These are phyloP conservation scores for Myotis davidii DNA, from an alignment of 2,113 vertebrate genomes.

Conservation along the genomic window DNA sequence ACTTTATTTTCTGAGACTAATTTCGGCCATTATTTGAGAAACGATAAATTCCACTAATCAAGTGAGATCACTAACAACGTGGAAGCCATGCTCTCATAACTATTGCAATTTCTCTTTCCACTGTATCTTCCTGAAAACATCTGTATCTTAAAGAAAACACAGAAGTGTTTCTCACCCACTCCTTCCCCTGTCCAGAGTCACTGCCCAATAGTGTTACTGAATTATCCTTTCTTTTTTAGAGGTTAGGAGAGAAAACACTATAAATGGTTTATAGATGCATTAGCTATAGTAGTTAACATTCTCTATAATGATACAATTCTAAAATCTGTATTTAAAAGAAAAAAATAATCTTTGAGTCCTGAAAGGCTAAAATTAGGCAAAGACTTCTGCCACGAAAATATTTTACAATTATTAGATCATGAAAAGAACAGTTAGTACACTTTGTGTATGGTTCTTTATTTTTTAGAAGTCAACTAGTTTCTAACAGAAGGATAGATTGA, in stretches of 20 bases:
- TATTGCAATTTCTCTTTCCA: neutral
- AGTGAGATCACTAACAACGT: neutral
- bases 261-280: neutral
- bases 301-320: neutral
- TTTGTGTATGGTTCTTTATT: slow-evolving; percentile 18
- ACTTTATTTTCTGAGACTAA: neutral
- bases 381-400: slow-evolving; percentile 19
- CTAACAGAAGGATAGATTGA: neutral
- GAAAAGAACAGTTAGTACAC: neutral
- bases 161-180: neutral
- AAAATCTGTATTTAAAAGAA: neutral
- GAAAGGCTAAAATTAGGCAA: neutral
- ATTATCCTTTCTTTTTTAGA: neutral
- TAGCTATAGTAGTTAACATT: neutral
- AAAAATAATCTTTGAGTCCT: neutral
- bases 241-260: neutral
- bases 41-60: neutral
- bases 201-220: neutral
- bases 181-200: neutral
- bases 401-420: neutral
- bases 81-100: neutral
- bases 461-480: neutral
- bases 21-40: slow-evolving; percentile 41
- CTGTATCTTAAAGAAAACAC: neutral
- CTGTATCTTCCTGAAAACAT: neutral